phyloP scores from a whole-genome alignment of 2,888 invertebrate genomes.

The Lepas anatifera region DNA sequence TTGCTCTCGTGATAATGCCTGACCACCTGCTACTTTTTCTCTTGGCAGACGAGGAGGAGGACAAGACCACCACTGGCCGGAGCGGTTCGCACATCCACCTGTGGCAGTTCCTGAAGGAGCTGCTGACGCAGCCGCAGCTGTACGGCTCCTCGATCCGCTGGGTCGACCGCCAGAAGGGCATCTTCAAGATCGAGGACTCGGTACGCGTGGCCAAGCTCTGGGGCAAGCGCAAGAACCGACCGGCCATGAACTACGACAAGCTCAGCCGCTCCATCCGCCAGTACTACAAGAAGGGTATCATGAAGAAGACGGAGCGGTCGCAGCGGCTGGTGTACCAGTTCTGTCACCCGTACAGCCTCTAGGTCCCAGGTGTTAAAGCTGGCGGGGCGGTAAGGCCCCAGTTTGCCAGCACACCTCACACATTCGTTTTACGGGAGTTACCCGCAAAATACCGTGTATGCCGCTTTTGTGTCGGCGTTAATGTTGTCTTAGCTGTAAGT shows the following conservation, averaged over 20 bases:
- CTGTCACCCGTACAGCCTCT: constrained; percentile 85
- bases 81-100: constrained; percentile 74
- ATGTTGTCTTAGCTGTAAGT: background rate
- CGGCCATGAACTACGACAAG: constrained; percentile 99
- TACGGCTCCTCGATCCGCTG: constrained; percentile 94
- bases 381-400: constrained; percentile 12
- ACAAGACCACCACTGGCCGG: constrained; percentile 22
- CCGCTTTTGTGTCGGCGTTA: background rate
- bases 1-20: too few relatives aligned
- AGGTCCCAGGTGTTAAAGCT: constrained; percentile 31
- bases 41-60: constrained; percentile 24
- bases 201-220: constrained; percentile 92
- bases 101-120: constrained; percentile 97
- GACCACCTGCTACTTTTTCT: too few relatives aligned
- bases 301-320: constrained; percentile 97
- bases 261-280: constrained; percentile 92
- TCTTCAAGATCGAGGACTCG: constrained; percentile 98
- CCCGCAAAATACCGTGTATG: constrained; percentile 13
- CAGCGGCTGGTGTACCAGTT: constrained; percentile 98
- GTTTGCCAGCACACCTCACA: background rate
- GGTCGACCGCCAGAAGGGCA: constrained; percentile 85
- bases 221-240: constrained; percentile 96
- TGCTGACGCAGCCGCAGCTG: constrained; percentile 71
- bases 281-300: constrained; percentile 98
- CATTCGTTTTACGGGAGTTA: constrained; percentile 2